A percentile compares a stretch with the other conserved stretches of the same genome.
Conservation (phyloP, 2,797 vertebrate genomes). For the Synanceia verrucosa region DNA sequence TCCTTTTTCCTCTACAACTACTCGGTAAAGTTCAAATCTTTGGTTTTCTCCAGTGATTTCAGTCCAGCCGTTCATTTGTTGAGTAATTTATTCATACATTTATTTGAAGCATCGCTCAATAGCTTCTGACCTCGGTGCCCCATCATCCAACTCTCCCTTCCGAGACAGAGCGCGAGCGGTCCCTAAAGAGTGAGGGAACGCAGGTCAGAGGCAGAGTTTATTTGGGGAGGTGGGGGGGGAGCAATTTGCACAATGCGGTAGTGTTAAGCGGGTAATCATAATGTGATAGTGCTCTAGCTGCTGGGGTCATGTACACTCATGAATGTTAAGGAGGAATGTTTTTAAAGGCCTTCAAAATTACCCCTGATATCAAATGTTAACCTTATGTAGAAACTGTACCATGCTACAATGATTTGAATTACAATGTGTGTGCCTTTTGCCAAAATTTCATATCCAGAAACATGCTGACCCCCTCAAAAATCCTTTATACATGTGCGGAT, state of each 20-base stretch:
- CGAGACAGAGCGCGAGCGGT: slow-evolving; percentile 66
- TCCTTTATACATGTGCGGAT: background rate
- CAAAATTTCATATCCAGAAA: slow-evolving; percentile 32
- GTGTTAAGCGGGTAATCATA: slow-evolving; percentile 74
- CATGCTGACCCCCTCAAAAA: background rate
- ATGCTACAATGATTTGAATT: slow-evolving; percentile 58
- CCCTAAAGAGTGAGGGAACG: slow-evolving; percentile 71
- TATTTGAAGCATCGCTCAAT: slow-evolving; percentile 78
- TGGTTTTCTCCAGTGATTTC: slow-evolving; percentile 66
- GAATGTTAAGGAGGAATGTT: slow-evolving; percentile 78
- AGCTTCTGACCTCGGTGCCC: slow-evolving; percentile 76
- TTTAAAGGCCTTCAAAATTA: slow-evolving; percentile 74
- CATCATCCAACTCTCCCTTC: slow-evolving; percentile 66
- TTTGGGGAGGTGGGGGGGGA: slow-evolving; percentile 54
- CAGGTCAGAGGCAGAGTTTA: slow-evolving; percentile 80
- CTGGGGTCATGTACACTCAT: slow-evolving; percentile 76
- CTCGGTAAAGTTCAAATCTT: slow-evolving; percentile 61
- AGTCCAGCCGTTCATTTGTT: slow-evolving; percentile 65
- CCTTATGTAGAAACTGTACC: slow-evolving; percentile 59
- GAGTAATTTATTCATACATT: slow-evolving; percentile 75
- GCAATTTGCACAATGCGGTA: slow-evolving; percentile 56
- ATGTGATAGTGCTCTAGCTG: slow-evolving; percentile 65
- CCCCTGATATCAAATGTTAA: slow-evolving; percentile 76
- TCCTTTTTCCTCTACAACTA: slow-evolving; percentile 31
- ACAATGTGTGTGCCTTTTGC: slow-evolving; percentile 41